Base-by-base conservation (phyloP, 2,888 invertebrate species). In the Xanthia togata region DNA sequence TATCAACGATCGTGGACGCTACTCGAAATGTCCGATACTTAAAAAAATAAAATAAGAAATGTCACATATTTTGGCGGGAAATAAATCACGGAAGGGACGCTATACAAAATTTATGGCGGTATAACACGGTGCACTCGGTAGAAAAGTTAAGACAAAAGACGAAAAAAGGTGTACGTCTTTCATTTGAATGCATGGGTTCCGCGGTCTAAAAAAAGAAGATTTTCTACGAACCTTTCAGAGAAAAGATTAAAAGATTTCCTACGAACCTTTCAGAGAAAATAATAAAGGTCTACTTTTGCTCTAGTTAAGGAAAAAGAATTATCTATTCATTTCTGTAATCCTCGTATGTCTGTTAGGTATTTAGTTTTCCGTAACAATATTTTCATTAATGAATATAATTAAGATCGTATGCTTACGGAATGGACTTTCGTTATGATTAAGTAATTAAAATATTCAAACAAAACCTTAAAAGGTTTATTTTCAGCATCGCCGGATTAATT, bases 31-130 rank as follows among this genome's bases (percentile, higher is more conserved):
- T 94, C 93, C 94, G 93, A 95, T 93, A 93, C 94, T 91, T 90
- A 93, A 94, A 94, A 92, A 92, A 89, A 92, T 60, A 92, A 93
- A 89, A 93, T 91, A 92, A 93, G 79, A 84, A 84, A 88, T 92
- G 92, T 91, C 95, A 95, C 96, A 96, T 93, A 94, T 96, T 96
- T 96, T 96, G 95, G 96, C 96, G 92, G 96, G 95, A 91, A 94
- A 96, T 96, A 96, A 96, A 96, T 96, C 96, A 96, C 94, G 91
- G 88, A 87, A 91, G 91, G 94, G 95, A 95, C 92, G 94, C 95
- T 92, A 95, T 95, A 95, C 93, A 87, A 94, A 96, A 96, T 96
- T 96, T 96, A 96, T 96, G 93, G 96, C 92, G 93, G 95, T 92
- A 90, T 91, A 91, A 91, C 92, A 90, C 91, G 90, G 91, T 89